Percentiles rank a stretch among this genome's conserved stretches.
Conservation (phyloP, 92 coral and sea anemone species). For the Palythoa grandis region DNA sequence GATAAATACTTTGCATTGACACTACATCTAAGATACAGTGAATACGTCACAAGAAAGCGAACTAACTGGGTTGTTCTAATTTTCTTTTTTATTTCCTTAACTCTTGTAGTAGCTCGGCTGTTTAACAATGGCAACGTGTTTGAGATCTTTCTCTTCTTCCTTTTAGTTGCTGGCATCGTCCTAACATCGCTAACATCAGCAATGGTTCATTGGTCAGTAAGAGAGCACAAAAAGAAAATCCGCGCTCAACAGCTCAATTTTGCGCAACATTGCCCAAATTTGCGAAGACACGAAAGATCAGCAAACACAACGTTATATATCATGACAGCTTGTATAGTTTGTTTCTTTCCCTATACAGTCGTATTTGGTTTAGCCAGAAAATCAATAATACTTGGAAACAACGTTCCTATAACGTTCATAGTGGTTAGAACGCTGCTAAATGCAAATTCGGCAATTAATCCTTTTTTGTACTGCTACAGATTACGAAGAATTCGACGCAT, state of each 20-base stretch:
- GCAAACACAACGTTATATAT: background rate
- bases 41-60: background rate
- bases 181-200: background rate
- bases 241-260: background rate
- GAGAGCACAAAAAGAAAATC: background rate
- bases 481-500: conserved; percentile 4
- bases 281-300: conserved; percentile 1
- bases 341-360: background rate
- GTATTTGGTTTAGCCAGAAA: background rate
- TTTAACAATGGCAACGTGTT: background rate
- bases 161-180: background rate
- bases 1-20: conserved; percentile 15
- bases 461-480: conserved; percentile 20
- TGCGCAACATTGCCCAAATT: background rate
- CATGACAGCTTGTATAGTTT: background rate
- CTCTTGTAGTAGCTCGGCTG: background rate
- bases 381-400: no score
- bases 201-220: conserved; percentile 1
- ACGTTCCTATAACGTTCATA: background rate
- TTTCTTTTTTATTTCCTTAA: background rate
- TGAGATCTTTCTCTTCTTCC: background rate
- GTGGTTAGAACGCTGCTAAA: background rate
- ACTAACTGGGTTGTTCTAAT: background rate
- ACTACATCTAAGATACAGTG: conserved; percentile 1
- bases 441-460: conserved; percentile 9